A percentile compares a stretch with the other conserved stretches of the same genome.
These are phyloP conservation scores for Tortricodes alternella DNA, from an alignment of 2,888 invertebrate species.

Conservation along the genomic window DNA sequence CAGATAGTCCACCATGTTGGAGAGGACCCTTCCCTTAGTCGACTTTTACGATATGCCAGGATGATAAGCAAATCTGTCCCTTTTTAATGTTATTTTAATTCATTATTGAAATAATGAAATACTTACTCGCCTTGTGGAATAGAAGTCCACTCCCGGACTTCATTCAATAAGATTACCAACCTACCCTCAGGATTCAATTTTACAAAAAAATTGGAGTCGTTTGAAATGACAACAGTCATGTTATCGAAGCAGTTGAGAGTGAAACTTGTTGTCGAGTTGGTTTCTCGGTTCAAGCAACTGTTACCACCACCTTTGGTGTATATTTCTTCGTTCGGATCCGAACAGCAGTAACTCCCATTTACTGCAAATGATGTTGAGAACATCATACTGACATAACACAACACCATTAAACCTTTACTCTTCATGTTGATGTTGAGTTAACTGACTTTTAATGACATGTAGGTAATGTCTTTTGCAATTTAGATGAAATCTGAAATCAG, in stretches of 20 bases:
- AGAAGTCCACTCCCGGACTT: background rate
- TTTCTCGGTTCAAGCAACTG: constrained; percentile 46
- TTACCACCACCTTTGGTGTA: constrained; percentile 25
- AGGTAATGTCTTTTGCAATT: background rate
- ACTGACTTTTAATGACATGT: background rate
- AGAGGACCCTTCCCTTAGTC: no score
- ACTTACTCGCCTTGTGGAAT: constrained; percentile 19
- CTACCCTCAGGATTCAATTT: background rate
- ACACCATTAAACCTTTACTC: constrained; percentile 18
- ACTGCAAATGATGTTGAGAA: constrained; percentile 6
- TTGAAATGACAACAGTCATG: background rate
- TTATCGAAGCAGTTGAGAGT: constrained; percentile 35
- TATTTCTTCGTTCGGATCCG: constrained; percentile 16
- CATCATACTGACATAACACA: constrained; percentile 5
- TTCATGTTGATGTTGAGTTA: background rate
- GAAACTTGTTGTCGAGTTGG: constrained; percentile 37
- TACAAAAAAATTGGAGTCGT: constrained; percentile 3
- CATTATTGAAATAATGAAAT: background rate
- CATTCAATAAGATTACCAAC: constrained; percentile 13
- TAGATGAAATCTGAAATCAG: background rate
- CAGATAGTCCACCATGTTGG: no score
- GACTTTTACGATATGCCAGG: no score
- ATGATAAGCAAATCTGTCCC: no score
- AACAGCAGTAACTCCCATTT: constrained; percentile 40
- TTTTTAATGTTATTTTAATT: no score